Conservation (phyloP, 2,113 vertebrate species). For the Muntiacus reevesi region DNA sequence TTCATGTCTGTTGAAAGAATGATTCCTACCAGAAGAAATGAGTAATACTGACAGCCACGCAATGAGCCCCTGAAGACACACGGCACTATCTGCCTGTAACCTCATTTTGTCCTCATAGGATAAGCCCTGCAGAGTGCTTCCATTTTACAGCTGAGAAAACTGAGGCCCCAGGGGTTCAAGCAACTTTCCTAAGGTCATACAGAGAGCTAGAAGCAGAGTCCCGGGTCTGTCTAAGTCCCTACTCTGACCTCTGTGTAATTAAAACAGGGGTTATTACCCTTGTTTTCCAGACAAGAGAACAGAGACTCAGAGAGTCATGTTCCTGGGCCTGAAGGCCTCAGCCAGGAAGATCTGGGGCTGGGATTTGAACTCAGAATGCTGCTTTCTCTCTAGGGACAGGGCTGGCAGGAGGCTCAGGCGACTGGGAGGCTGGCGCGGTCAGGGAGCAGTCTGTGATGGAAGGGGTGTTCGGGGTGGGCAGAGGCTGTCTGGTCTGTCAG, state of each 20-base stretch:
- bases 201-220: not conserved
- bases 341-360: not conserved
- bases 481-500: not conserved
- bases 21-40: not conserved
- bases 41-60: not conserved
- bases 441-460: not conserved
- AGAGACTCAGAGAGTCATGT: not conserved
- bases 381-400: not conserved
- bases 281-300: not conserved
- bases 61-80: not conserved
- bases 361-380: not conserved
- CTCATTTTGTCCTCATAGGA: not conserved
- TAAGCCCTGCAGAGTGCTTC: not conserved
- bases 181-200: not conserved
- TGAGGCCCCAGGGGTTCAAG: not conserved
- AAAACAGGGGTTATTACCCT: not conserved
- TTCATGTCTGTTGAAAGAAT: not conserved
- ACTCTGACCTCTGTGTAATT: not conserved
- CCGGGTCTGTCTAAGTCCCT: not conserved
- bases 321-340: too few relatives aligned
- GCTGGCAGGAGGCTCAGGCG: not conserved
- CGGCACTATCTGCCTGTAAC: rapidly evolving
- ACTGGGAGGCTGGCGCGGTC: not conserved
- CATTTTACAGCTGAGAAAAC: not conserved
- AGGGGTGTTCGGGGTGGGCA: too few relatives aligned